Base-by-base conservation (phyloP, 2,888 invertebrate species). In the Leuctra nigra region DNA sequence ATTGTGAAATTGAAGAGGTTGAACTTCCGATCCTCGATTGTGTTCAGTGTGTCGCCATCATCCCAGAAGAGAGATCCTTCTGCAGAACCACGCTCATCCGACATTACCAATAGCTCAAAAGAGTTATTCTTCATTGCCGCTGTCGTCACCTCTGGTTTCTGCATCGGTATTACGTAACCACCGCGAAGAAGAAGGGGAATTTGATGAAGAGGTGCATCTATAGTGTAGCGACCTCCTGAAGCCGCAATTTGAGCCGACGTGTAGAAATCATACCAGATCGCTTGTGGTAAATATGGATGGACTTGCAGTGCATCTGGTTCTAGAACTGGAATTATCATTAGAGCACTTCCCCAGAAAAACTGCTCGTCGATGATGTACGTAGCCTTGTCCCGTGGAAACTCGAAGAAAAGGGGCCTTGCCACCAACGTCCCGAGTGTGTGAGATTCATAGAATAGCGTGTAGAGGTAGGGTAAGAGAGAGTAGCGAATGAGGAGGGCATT, bases 31-130 rank as follows among this genome's bases (percentile, higher is more conserved):
- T 82, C 80, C 67, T 79, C 77, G 63, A 77, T 77, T 33, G 78
- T 77, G 65, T 81, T 81, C 61, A 85, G 71, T 55, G 84, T 83
- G 58, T 86, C 85, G 0, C 90, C 90, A 64, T 90, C 89, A 68
- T 91, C 91, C 87, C 87, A 89, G 72, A 84, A 88, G 7, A 91
- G 72, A 58, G 82, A 77, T 1, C 90, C 90, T 1, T 56, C 61
- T 0, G 86, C 87, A 20, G 64, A 66, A 11, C 73, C 72, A 1
- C 65, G 64, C 1, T 71, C 64, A 66, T 83, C 79, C 0, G 83
- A 75, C 1, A 80, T 82, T 0, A 81, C 80, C 7, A 86, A 66
- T 24, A 91, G 72, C 64, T 83, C 80, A 59, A 90, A 75, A 41
- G 81, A 79, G 29, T 81, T 80, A 63, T 78, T 75, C 58, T 87